Conservation (phyloP, 2,113 vertebrate species). For the Grammomys dolichurus region DNA sequence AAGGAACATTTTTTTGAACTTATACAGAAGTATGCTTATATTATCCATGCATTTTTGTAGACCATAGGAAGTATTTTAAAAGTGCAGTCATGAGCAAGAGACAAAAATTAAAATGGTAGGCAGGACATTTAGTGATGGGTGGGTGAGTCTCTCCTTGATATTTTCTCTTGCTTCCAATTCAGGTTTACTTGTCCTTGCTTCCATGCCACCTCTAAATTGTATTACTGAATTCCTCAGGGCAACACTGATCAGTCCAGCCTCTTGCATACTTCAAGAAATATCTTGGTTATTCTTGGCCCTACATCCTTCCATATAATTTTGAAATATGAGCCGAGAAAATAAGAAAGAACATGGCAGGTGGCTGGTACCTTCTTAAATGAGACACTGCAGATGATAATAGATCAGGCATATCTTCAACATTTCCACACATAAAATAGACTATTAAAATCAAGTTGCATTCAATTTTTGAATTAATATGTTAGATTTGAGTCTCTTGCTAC, state of each 20-base stretch:
- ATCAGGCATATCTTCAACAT: neutral
- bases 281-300: neutral
- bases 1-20: neutral
- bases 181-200: neutral
- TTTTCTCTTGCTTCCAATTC: neutral
- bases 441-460: neutral
- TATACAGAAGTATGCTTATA: neutral
- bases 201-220: neutral
- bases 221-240: neutral
- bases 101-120: neutral
- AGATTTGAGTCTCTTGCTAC: neutral
- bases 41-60: neutral
- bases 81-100: neutral
- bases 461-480: neutral
- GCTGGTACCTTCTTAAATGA: neutral
- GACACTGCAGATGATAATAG: neutral
- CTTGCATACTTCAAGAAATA: neutral
- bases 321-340: no score
- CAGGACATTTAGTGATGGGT: neutral
- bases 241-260: neutral
- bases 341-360: neutral
- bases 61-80: neutral
- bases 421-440: neutral
- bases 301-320: neutral
- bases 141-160: neutral